These are phyloP conservation scores for Crypturellus tataupa DNA, from an alignment of 2,797 vertebrate species.

Conservation along the genomic window DNA sequence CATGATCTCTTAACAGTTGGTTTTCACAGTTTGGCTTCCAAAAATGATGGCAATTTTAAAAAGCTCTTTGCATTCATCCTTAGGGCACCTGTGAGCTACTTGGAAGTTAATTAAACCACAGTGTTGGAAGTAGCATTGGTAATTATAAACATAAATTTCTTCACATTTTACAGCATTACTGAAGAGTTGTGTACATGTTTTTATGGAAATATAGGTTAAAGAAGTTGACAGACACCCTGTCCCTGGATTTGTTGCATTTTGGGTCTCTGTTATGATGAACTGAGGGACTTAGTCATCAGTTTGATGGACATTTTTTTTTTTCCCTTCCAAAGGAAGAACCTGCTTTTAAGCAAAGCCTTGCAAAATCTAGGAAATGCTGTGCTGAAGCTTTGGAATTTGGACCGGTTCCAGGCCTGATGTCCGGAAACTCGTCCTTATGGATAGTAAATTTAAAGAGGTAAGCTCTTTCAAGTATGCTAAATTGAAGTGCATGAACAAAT, in stretches of 20 bases:
- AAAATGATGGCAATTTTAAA: not conserved
- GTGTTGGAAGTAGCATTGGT: not conserved
- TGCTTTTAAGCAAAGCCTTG: conserved; percentile 1
- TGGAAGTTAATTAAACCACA: not conserved
- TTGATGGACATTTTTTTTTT: not conserved
- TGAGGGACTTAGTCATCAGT: not conserved
- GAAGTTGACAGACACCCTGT: not conserved
- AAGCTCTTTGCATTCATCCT: not conserved
- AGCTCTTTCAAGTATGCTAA: conserved; percentile 29
- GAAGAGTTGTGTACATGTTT: not conserved
- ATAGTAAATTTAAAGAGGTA: conserved; percentile 51
- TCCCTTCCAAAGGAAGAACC: conserved; percentile 49
- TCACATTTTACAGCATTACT: not conserved
- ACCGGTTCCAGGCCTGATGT: not conserved
- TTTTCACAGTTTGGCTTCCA: not conserved
- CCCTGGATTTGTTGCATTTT: not conserved
- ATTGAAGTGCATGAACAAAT: not conserved
- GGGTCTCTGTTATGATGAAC: not conserved
- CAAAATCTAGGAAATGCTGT: not conserved
- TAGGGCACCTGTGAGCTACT: not conserved
- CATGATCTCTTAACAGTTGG: not conserved
- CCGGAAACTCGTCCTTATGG: conserved; percentile 31
- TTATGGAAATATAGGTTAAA: not conserved
- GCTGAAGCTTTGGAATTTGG: not conserved
- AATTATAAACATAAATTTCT: not conserved